Evolutionary conservation across 1,140 invertebrate species (phyloP).

Genomic region (Nasonia vitripennis): DNA sequence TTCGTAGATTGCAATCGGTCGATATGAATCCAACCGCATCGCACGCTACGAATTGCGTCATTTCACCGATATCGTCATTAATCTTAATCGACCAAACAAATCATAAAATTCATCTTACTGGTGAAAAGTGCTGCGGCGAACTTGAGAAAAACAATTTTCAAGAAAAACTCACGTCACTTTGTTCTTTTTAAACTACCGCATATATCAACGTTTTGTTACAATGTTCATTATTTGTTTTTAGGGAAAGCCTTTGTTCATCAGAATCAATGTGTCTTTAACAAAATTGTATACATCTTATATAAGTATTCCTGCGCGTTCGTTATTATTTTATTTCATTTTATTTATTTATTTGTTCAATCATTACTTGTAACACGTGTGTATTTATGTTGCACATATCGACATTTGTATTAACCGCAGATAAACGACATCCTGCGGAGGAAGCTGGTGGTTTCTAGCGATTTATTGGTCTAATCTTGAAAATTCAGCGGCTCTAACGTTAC

Average conservation of each 20-base stretch:
- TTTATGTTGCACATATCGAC: too few species aligned
- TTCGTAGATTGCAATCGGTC: too few species aligned
- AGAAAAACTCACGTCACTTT: neutral
- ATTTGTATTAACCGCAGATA: too few species aligned
- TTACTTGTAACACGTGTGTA: neutral
- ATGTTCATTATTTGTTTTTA: neutral
- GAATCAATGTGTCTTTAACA: too few species aligned
- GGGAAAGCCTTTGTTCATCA: too few species aligned
- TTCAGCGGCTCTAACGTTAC: neutral
- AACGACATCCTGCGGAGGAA: neutral
- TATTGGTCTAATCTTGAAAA: neutral
- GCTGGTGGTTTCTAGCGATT: neutral
- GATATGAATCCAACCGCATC: too few species aligned
- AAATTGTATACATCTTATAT: too few species aligned
- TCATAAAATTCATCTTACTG: neutral
- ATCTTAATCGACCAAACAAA: neutral
- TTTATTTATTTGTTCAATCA: neutral
- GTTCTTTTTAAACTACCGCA: neutral
- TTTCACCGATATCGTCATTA: neutral
- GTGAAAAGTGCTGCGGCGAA: neutral
- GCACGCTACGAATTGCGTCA: neutral
- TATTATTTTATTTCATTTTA: neutral
- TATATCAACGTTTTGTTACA: neutral
- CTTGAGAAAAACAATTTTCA: neutral
- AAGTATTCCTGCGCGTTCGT: neutral